Evolutionary conservation across 2,113 vertebrate genomes (phyloP), one percentile per base, ranked within the genome.

Genomic region (Dasypus novemcinctus): DNA sequence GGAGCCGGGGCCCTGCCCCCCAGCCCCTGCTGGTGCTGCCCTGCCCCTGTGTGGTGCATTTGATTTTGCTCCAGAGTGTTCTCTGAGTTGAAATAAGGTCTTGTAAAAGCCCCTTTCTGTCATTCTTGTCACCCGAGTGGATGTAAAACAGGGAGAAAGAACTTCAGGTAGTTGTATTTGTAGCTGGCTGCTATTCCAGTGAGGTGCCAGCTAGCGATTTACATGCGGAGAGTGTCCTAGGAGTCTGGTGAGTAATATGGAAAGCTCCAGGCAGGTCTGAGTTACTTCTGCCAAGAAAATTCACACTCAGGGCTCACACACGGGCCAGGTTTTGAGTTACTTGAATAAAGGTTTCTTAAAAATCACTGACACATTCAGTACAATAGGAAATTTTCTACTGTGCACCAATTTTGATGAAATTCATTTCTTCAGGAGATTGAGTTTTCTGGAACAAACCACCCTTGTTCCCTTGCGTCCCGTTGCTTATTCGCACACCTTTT

Each of bases 361-460:
- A 46, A 8, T 31, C n/a, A 1, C 76, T 20, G 86, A 41, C 49
- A 29, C 59, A 66, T 36, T 20, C 59, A 5, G 27, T 15, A 25
- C 29, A 57, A 1, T n/a, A 10, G 36, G 85, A 69, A 27, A 69
- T 68, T 72, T 83, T 43, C 86, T 69, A 1, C 85, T 92, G 89
- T 82, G 71, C 41, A 13, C 86, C 5, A 31, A 11, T 36, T 85
- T 57, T 89, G 95, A 52, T 95, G 74, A 66, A 82, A 82, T 86
- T 84, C 46, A 5, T 86, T 71, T 91, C 43, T 80, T 90, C 4
- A 20, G 68, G 72, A 96, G 96, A 83, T 88, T 93, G 90, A 25
- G 87, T 93, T 95, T 96, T 95, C 91, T 33, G 75, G 83, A 93
- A 74, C 75, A 54, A 68, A 87, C 38, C 0, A 7, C 92, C 83